Base-by-base conservation (phyloP, 1,140 invertebrate species). In the Bradysia coprophila region DNA sequence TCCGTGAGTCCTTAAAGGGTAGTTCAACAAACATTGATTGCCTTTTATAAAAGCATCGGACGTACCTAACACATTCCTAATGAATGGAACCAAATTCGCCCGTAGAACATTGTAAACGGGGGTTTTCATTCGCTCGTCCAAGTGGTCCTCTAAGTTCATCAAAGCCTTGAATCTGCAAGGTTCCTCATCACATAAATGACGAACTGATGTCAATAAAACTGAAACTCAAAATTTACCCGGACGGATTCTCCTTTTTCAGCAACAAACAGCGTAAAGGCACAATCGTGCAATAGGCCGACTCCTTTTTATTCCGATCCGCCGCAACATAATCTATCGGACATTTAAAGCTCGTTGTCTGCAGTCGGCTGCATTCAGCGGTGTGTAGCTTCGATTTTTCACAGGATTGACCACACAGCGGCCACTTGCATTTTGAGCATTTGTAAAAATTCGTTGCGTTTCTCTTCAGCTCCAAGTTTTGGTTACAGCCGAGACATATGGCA, bases 401-500 rank as follows among this genome's bases (percentile, higher is more conserved):
- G 40, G 64, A 52, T 2, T 46, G 44, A 6, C 62, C 57, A 45
- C 74, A 76, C 51, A 73, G 52, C 0, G 71, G 70, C 65, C 72
- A 74, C 6, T 69, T 69, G 51, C 81, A 86, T 9, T 59, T 55
- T 0, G 56, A 51, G 49, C 79, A 83, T 50, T 70, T 72, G 44
- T 66, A 65, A 43, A 61, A 72, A 46, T 70, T 67, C 2, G 49
- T 51, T 4, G 48, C 49, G 42, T 55, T 40, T 37, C 44, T 20
- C 16, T 38, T n/a, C 36, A 18, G 13, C 21, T 38, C 16, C 4
- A 38, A 10, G 18, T 19, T 18, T 19, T 20, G 3, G 21, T 38
- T 38, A 45, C 78, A 82, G 0, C 69, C 65, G 18, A 77, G 54
- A 49, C 75, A 78, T n/a, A 68, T 54, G 0, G 68, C 63, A 3